A percentile compares a stretch with the other conserved stretches of the same genome.
These are phyloP conservation scores for Hydrolagus colliei DNA, from an alignment of 2,797 vertebrate species.

Conservation along the genomic window DNA sequence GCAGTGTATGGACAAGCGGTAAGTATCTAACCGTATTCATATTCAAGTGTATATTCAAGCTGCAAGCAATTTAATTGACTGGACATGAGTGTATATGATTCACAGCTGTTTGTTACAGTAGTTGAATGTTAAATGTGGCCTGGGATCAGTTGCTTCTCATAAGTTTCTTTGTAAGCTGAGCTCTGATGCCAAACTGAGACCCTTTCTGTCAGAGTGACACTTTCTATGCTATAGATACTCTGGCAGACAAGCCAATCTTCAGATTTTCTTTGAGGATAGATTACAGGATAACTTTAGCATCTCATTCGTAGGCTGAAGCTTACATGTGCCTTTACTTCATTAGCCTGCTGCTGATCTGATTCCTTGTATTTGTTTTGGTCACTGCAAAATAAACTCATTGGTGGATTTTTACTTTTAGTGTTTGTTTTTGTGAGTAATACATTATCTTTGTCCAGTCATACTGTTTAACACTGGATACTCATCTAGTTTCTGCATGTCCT, in stretches of 20 bases:
- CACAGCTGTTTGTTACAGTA: constrained; percentile 10
- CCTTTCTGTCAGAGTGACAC: neutral
- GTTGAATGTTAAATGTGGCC: neutral
- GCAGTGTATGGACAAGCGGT: constrained; percentile 92
- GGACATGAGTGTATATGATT: neutral
- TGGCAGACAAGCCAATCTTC: constrained; percentile 8
- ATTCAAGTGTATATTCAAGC: neutral
- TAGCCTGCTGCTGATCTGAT: neutral
- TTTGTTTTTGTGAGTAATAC: neutral
- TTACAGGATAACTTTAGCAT: neutral
- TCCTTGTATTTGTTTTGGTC: neutral
- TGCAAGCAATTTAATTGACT: neutral
- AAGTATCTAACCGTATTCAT: constrained; percentile 43
- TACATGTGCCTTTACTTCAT: constrained; percentile 9
- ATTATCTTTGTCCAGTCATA: neutral
- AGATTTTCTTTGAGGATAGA: constrained; percentile 1
- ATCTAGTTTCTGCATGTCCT: too few species aligned
- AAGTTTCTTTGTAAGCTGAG: neutral
- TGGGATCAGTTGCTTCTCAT: neutral
- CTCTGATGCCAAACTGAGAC: neutral
- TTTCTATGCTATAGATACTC: constrained; percentile 3
- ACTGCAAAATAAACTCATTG: neutral
- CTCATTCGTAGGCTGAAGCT: neutral
- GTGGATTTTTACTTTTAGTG: too few species aligned
- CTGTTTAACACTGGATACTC: neutral